A percentile compares a stretch with the other conserved stretches of the same genome.
Conservation (phyloP, 2,113 vertebrate species). For the Seriola quinqueradiata region DNA sequence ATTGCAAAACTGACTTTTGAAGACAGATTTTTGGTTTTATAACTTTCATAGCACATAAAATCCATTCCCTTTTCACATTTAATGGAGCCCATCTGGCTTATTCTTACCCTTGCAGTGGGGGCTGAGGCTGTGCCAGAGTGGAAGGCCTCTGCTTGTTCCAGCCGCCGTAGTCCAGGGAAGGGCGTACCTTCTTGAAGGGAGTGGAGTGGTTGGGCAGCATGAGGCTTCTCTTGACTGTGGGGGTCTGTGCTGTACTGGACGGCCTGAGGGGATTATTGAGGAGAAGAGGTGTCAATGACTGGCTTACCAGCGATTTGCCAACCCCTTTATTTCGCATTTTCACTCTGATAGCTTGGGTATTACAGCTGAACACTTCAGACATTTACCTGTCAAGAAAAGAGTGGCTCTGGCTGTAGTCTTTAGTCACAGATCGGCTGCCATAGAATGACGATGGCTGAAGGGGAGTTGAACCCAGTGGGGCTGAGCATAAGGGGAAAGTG, state of each 20-base stretch:
- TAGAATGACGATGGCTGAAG: conserved; percentile 96
- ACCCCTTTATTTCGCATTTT: neutral
- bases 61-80: neutral
- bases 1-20: neutral
- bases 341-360: neutral
- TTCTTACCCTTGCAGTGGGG: conserved; percentile 93
- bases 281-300: neutral
- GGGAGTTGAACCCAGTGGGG: conserved; percentile 87
- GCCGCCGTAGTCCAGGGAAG: conserved; percentile 93
- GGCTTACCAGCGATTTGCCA: neutral
- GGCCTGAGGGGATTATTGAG: conserved; percentile 79
- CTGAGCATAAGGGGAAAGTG: conserved; percentile 69
- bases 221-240: conserved; percentile 92
- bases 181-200: conserved; percentile 94
- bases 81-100: neutral
- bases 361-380: neutral
- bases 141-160: conserved; percentile 95
- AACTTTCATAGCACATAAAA: neutral
- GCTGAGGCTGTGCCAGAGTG: conserved; percentile 89
- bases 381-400: conserved; percentile 91
- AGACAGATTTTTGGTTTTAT: neutral
- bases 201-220: conserved; percentile 93
- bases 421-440: conserved; percentile 88
- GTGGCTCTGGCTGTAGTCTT: conserved; percentile 90
- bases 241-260: conserved; percentile 83